Base-by-base conservation (phyloP, 2,888 invertebrate species). In the Macropis europaea region DNA sequence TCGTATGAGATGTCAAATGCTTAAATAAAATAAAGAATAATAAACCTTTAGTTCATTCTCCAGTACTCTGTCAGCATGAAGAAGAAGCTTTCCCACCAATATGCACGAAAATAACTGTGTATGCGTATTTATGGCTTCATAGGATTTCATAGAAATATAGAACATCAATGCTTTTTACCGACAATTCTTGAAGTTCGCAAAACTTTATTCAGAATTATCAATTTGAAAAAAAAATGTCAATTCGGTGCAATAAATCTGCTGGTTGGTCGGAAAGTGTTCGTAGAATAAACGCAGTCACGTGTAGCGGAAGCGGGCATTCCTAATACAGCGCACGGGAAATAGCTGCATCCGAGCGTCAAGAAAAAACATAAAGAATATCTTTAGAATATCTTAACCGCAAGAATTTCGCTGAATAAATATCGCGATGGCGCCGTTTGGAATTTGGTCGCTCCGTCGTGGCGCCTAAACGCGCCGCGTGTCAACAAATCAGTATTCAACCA, bases 341-440 rank as follows among this genome's bases (percentile, higher is more conserved):
- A 42, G 32, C 50, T 32, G 69, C 34, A 26, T 24, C 50, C 19
- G 34, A 17, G 56, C 45, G 13, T 24, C 17, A 15, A 30, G 22
- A 61, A 60, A 56, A 61, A 40, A 45, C 57, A 48, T 54, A 59
- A 69, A 69, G 69, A 72, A 69, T 69, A 63, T 63, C 70, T 54
- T 50, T 36, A 34, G 66, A 53, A 60, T 57, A 57, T 57, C 67
- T 74, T 67, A 53, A 76, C 36, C 48, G 52, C 40, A 63, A 57
- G 76, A 76, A 73, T 78, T 72, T 73, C 68, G 61, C 45, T 66
- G 66, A 75, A 75, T 73, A 81, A 74, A 64, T 70, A 54, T 66
- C 50, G 68, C 66, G 67, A 64, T 73, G 76, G 74, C 72, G 82
- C 53, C 81, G 67, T 74, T 73, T 77, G 56, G 73, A 73, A 70